Conservation (phyloP, 2,113 vertebrate genomes). For the Toxotes jaculatrix region DNA sequence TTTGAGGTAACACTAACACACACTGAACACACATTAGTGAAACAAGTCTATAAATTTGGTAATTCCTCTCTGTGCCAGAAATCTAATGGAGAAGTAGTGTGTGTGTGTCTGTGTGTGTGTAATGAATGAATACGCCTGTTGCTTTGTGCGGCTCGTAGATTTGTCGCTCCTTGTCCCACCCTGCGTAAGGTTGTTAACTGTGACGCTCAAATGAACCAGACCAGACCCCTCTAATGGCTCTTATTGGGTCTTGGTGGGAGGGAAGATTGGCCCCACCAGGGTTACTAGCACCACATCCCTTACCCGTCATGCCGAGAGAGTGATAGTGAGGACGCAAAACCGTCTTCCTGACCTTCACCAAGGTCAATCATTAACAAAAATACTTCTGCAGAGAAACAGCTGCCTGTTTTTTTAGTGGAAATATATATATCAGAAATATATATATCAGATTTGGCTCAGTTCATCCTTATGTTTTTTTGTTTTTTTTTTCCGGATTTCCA, state of each 20-base stretch:
- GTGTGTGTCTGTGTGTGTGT: neutral
- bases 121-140: constrained; percentile 35
- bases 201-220: constrained; percentile 74
- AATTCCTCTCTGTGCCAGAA: neutral
- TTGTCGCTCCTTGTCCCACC: constrained; percentile 42
- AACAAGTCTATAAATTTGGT: neutral
- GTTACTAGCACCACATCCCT: constrained; percentile 44
- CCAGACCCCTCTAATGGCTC: constrained; percentile 71
- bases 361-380: constrained; percentile 29
- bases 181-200: constrained; percentile 73
- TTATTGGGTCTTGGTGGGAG: constrained; percentile 68
- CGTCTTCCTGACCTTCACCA: constrained; percentile 18
- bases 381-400: neutral
- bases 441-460: constrained; percentile 7
- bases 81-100: neutral
- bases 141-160: constrained; percentile 11
- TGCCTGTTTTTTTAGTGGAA: neutral
- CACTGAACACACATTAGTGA: neutral
- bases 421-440: too few species aligned
- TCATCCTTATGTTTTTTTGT: neutral
- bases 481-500: neutral
- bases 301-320: constrained; percentile 37
- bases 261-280: constrained; percentile 66
- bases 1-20: constrained; percentile 1
- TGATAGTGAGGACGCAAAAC: constrained; percentile 11